Percentiles rank a stretch among this genome's conserved stretches.
These are phyloP conservation scores for Andrena bucephala DNA, from an alignment of 2,888 invertebrate species.

Conservation along the genomic window DNA sequence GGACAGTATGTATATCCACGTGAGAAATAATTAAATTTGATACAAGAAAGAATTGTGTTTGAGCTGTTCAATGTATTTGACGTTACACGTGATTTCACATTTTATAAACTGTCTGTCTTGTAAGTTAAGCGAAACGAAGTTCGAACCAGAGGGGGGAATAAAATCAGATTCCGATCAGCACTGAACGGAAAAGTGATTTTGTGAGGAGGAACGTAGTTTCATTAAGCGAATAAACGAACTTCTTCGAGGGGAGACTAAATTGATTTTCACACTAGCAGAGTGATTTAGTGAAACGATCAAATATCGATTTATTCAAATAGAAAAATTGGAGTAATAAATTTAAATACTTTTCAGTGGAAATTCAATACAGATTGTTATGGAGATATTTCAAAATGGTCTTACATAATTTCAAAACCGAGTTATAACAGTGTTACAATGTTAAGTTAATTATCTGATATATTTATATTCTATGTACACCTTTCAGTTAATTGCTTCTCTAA, in stretches of 20 bases:
- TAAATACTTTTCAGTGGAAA: not conserved
- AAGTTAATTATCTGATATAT: too few relatives aligned
- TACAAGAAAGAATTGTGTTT: too few relatives aligned
- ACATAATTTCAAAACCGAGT: too few relatives aligned
- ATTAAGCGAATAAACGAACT: not conserved
- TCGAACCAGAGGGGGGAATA: not conserved
- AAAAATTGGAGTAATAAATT: not conserved
- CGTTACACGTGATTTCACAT: not conserved
- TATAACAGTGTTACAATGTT: too few relatives aligned
- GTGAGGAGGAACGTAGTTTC: not conserved
- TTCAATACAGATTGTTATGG: not conserved
- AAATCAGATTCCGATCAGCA: constrained; percentile 3
- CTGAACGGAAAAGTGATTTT: not conserved
- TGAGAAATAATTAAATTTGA: too few relatives aligned
- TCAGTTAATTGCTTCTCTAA: not conserved
- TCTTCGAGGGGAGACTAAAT: constrained; percentile 15
- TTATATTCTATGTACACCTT: not conserved
- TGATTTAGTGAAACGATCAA: not conserved
- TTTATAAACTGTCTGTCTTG: not conserved
- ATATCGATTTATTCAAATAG: not conserved
- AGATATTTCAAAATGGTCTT: too few relatives aligned
- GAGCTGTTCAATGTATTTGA: not conserved
- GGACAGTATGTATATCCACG: too few relatives aligned
- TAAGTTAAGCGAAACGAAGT: not conserved
- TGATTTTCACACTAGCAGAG: constrained; percentile 7